Conservation (phyloP, 2,113 vertebrate genomes). For the Heteronetta atricapilla region DNA sequence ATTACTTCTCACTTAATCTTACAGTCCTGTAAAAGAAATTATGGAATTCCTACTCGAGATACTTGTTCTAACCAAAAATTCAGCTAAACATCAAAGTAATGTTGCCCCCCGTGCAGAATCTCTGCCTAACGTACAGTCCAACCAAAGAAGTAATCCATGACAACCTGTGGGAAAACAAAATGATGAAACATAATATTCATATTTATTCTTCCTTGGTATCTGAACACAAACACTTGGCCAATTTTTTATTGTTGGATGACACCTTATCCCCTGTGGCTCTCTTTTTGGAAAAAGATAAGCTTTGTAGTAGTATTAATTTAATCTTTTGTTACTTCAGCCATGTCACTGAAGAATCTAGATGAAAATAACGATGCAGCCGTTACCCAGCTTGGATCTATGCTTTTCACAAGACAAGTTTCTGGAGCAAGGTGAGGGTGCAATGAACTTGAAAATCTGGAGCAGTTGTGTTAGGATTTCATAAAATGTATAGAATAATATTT, state of each 20-base stretch:
- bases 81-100: not conserved
- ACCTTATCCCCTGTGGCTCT: not conserved
- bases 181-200: not conserved
- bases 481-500: not conserved
- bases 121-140: not conserved
- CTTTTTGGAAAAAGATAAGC: not conserved
- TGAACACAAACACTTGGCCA: not conserved
- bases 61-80: not conserved
- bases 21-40: not conserved
- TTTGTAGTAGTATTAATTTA: not conserved
- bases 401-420: conserved; percentile 97
- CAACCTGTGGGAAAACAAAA: not conserved
- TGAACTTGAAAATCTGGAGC: not conserved
- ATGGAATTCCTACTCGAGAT: not conserved
- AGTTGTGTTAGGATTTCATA: not conserved
- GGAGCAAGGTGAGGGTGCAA: conserved; percentile 88
- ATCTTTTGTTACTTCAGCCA: conserved; percentile 76
- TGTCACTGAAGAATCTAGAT: conserved; percentile 88
- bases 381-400: conserved; percentile 96
- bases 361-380: conserved; percentile 75
- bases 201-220: not conserved
- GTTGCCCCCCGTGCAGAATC: not conserved
- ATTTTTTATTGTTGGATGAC: not conserved
- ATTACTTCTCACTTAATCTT: not conserved
- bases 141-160: not conserved